A percentile compares a stretch with the other conserved stretches of the same genome.
These are phyloP conservation scores for Engystomops pustulosus DNA, from an alignment of 2,113 vertebrate species.

Conservation along the genomic window DNA sequence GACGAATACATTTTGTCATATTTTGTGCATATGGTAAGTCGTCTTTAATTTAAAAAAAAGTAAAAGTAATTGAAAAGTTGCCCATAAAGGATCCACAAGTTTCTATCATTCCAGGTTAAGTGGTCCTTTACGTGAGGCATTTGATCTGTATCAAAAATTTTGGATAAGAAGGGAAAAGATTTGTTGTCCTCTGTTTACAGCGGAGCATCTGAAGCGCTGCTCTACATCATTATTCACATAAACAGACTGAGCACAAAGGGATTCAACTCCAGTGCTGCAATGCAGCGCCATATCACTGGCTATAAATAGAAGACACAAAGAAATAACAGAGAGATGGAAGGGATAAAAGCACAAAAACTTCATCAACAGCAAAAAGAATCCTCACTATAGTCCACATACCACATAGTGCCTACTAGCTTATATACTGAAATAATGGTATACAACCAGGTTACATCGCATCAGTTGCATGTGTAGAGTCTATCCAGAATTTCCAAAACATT, in stretches of 20 bases:
- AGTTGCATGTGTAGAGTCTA: neutral
- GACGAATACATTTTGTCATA: no score
- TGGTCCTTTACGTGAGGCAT: neutral
- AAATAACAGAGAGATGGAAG: slow-evolving; percentile 21
- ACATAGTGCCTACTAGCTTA: neutral
- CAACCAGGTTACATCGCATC: neutral
- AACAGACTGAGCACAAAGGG: slow-evolving; percentile 6
- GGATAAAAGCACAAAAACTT: neutral
- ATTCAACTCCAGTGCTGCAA: slow-evolving; percentile 9
- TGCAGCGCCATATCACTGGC: slow-evolving; percentile 7
- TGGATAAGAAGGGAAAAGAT: neutral
- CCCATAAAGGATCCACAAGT: no score
- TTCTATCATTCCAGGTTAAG: neutral
- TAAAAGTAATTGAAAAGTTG: no score
- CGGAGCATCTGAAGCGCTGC: neutral
- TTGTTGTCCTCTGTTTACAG: neutral
- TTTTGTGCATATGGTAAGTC: no score
- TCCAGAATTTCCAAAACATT: neutral
- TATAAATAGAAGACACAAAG: slow-evolving; percentile 12
- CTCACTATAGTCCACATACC: no score
- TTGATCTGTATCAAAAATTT: neutral
- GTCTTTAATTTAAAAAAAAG: no score
- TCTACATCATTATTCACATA: slow-evolving; percentile 13
- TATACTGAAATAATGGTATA: neutral
- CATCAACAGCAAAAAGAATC: neutral